phyloP scores from a whole-genome alignment of 2,888 invertebrate genomes.

The Diarsia dahlii region DNA sequence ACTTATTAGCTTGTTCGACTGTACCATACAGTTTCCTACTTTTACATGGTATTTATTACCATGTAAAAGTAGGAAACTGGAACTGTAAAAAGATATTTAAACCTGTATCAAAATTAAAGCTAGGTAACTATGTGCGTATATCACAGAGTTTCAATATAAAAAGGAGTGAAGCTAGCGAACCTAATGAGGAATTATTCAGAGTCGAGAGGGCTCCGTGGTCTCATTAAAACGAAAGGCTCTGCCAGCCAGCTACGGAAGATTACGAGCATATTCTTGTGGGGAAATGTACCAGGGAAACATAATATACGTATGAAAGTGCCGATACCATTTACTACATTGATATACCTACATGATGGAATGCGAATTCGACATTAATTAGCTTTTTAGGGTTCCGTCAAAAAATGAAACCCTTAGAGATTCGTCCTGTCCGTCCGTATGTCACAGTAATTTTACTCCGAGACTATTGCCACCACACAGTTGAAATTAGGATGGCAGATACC shows the following conservation, averaged over 20 bases:
- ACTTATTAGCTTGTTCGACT: too few relatives aligned
- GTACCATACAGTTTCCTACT: too few relatives aligned
- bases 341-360: not conserved
- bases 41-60: too few relatives aligned
- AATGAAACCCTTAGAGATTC: not conserved
- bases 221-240: slow-evolving; percentile 68
- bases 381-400: not conserved
- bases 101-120: slow-evolving; percentile 4
- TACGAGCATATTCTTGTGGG: slow-evolving; percentile 51
- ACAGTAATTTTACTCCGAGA: too few relatives aligned
- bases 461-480: not conserved
- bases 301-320: not conserved
- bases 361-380: not conserved
- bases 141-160: slow-evolving; percentile 51
- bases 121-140: not conserved
- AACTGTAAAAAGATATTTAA: not conserved
- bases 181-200: slow-evolving; percentile 75
- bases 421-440: not conserved
- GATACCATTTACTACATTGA: not conserved
- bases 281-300: slow-evolving; percentile 38
- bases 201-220: slow-evolving; percentile 66
- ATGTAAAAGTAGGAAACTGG: not conserved
- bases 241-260: slow-evolving; percentile 51
- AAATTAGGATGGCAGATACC: too few relatives aligned
- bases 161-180: slow-evolving; percentile 60